Conservation (phyloP, 2,888 invertebrate genomes). For the Zhengitettix transpicula region DNA sequence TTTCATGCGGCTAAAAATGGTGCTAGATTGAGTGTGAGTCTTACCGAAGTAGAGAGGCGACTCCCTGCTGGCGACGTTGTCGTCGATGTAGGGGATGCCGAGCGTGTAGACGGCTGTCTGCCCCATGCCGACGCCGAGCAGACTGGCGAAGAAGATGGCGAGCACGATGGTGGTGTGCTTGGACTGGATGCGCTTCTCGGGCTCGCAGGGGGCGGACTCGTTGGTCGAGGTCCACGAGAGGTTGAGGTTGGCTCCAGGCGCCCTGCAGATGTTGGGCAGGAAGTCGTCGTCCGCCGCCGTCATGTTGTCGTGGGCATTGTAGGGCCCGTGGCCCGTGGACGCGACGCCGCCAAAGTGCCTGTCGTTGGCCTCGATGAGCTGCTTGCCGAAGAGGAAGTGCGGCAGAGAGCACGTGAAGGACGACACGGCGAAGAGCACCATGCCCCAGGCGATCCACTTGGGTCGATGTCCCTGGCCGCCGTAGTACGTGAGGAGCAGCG, state of each 20-base stretch:
- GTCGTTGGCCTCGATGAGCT: slow-evolving; percentile 41
- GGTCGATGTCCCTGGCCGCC: slow-evolving; percentile 85
- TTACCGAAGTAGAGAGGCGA: slow-evolving; percentile 83
- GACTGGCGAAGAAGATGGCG: slow-evolving; percentile 73
- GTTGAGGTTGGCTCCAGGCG: slow-evolving; percentile 2
- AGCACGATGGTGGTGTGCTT: slow-evolving; percentile 67
- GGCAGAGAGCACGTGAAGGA: slow-evolving; percentile 76
- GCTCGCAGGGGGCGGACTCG: slow-evolving; percentile 25
- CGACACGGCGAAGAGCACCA: slow-evolving; percentile 73
- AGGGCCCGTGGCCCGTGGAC: slow-evolving; percentile 19
- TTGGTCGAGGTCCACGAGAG: slow-evolving; percentile 1
- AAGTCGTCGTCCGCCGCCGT: background rate
- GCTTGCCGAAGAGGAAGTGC: slow-evolving; percentile 68
- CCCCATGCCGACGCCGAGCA: slow-evolving; percentile 78
- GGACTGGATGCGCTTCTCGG: slow-evolving; percentile 50
- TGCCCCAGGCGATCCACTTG: slow-evolving; percentile 85
- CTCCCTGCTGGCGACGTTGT: slow-evolving; percentile 82
- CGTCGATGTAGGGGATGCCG: slow-evolving; percentile 86
- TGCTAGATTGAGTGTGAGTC: slow-evolving; percentile 17
- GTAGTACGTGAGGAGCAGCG: slow-evolving; percentile 71
- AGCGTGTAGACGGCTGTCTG: slow-evolving; percentile 85
- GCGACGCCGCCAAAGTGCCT: slow-evolving; percentile 23
- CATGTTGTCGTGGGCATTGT: slow-evolving; percentile 14
- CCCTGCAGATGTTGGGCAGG: slow-evolving; percentile 13
- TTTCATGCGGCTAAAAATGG: too few species aligned